Conservation (phyloP, 2,888 invertebrate genomes). For the Creontiades dilutus region DNA sequence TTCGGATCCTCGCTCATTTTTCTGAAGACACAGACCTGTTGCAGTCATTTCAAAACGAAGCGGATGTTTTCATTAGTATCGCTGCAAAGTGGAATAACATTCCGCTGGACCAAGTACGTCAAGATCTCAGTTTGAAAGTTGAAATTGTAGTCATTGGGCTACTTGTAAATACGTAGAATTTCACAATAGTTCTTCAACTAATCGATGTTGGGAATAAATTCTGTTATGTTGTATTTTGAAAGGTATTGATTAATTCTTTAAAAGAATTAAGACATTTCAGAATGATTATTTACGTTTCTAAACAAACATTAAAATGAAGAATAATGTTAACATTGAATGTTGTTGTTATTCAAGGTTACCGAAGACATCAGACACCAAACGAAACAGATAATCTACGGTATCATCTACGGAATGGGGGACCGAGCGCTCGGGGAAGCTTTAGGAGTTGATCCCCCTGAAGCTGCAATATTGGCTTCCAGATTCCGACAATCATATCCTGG, state of each 20-base stretch:
- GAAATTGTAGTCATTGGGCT: too few relatives aligned
- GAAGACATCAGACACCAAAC: conserved; percentile 90
- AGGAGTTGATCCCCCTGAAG: conserved; percentile 85
- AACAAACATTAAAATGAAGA: too few relatives aligned
- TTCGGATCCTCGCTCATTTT: conserved; percentile 94
- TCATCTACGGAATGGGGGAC: conserved; percentile 97
- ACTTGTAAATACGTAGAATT: too few relatives aligned
- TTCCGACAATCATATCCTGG: conserved; percentile 89
- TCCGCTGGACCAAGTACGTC: conserved; percentile 82
- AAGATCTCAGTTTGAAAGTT: too few relatives aligned
- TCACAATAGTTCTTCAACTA: too few relatives aligned
- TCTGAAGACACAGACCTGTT: conserved; percentile 87
- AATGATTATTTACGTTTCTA: too few relatives aligned
- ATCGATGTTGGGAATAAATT: too few relatives aligned
- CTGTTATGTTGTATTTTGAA: too few relatives aligned
- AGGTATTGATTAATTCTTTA: too few relatives aligned
- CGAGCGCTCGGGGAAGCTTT: conserved; percentile 89
- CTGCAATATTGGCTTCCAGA: conserved; percentile 86
- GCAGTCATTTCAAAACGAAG: conserved; percentile 79
- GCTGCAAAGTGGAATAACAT: conserved; percentile 91
- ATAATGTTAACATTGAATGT: too few relatives aligned
- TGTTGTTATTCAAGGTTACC: conserved; percentile 81
- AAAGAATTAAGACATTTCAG: too few relatives aligned
- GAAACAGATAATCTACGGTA: conserved; percentile 96
- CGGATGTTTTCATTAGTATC: conserved; percentile 91